phyloP scores from a whole-genome alignment of 2,113 vertebrate species.

The Rutilus rutilus region DNA sequence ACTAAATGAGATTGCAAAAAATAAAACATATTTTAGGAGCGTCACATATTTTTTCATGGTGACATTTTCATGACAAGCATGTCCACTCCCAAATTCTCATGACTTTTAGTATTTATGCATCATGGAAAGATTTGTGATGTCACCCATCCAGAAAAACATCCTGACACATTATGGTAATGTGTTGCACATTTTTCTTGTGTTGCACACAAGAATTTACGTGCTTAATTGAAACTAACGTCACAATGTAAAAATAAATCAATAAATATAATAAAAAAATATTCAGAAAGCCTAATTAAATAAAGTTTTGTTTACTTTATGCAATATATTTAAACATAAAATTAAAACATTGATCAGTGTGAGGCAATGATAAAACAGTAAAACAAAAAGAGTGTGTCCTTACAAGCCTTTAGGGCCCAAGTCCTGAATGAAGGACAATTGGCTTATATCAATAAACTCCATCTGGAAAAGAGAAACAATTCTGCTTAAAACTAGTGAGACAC shows the following conservation, averaged over 20 bases:
- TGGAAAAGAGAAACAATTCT: conserved; percentile 66
- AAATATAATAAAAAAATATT: background rate
- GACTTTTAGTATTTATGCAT: background rate
- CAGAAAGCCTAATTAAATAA: background rate
- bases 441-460: conserved; percentile 97
- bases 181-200: no score
- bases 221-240: background rate
- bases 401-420: conserved; percentile 98
- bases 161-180: background rate
- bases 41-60: background rate
- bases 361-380: background rate
- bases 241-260: background rate
- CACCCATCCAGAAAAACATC: background rate
- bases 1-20: background rate
- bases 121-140: background rate
- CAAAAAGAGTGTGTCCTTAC: conserved; percentile 77
- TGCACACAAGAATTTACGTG: no score
- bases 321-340: background rate
- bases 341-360: background rate
- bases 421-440: conserved; percentile 95
- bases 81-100: background rate
- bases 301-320: background rate
- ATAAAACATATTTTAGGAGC: background rate
- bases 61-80: background rate
- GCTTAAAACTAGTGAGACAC: conserved; percentile 19